Evolutionary conservation across 2,113 vertebrate species (phyloP).

Genomic region (Xiphorhynchus elegans): DNA sequence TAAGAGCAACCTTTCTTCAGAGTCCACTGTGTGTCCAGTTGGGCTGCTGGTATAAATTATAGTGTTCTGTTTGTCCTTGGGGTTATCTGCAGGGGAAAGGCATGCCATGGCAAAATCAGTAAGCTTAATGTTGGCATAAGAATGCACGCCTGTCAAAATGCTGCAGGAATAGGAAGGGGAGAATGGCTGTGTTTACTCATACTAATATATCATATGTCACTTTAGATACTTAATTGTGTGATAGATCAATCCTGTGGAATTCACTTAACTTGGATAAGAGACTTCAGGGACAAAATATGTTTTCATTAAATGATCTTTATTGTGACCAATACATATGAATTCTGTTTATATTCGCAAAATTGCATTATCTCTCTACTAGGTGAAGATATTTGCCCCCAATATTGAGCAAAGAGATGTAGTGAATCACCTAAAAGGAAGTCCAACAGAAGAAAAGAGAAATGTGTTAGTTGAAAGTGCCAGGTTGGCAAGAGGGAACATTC

Average conservation of each 20-base stretch:
- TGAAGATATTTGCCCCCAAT: constrained; percentile 85
- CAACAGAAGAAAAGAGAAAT: constrained; percentile 80
- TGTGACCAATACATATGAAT: background rate
- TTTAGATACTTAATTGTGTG: background rate
- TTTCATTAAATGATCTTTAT: background rate
- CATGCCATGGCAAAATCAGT: background rate
- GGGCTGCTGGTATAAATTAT: background rate
- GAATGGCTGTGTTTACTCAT: background rate
- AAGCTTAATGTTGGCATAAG: background rate
- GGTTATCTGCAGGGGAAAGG: background rate
- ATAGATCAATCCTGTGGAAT: background rate
- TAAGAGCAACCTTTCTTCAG: background rate
- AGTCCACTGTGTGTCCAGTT: background rate
- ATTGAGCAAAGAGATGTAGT: constrained; percentile 86
- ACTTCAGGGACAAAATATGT: background rate
- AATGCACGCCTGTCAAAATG: background rate
- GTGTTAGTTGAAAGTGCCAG: constrained; percentile 83
- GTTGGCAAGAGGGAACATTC: constrained; percentile 79
- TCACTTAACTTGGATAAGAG: background rate
- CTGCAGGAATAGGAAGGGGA: background rate
- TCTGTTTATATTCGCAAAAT: background rate
- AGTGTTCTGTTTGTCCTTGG: background rate
- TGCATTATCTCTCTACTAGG: constrained; percentile 69
- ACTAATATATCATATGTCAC: accelerated
- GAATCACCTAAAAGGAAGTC: constrained; percentile 80